Conservation (phyloP, 2,888 invertebrate genomes). For the Neuroscelio doddi region DNA sequence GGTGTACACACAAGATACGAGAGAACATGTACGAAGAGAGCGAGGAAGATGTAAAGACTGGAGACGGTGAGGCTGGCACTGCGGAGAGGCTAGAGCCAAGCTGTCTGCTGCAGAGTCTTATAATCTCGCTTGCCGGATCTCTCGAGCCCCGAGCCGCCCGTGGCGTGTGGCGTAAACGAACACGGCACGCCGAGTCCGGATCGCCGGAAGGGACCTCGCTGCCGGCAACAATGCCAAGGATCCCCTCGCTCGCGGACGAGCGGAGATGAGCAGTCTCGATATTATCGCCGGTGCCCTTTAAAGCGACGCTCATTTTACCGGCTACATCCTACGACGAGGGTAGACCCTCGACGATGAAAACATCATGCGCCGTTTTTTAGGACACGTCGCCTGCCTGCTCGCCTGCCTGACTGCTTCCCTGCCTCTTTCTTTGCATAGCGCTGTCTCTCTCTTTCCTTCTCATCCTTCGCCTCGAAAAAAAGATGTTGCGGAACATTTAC, state of each 20-base stretch:
- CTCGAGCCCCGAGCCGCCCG: constrained; percentile 38
- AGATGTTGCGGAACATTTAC: constrained; percentile 36
- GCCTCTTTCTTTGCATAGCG: constrained; percentile 8
- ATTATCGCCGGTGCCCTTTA: constrained; percentile 47
- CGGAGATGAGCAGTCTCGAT: constrained; percentile 39
- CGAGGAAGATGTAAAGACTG: constrained; percentile 30
- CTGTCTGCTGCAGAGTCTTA: constrained; percentile 66
- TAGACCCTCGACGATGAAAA: constrained; percentile 44
- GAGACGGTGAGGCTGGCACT: constrained; percentile 60
- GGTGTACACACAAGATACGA: not conserved
- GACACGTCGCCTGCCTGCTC: constrained; percentile 19
- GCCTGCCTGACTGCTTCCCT: constrained; percentile 26
- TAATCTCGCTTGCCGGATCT: constrained; percentile 63
- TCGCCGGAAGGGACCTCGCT: constrained; percentile 49
- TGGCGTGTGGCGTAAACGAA: constrained; percentile 47
- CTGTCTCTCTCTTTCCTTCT: not conserved
- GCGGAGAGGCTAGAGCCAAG: constrained; percentile 65
- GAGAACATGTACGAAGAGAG: constrained; percentile 5
- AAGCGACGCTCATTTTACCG: constrained; percentile 41
- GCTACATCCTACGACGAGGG: constrained; percentile 20
- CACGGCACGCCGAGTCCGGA: constrained; percentile 32
- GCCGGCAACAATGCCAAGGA: constrained; percentile 51
- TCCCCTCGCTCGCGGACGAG: constrained; percentile 40
- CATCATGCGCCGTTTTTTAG: constrained; percentile 45
- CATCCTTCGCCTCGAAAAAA: constrained; percentile 18